phyloP scores from a whole-genome alignment of 53 echinoderm and acorn worm genomes.

The Stichopus horrens region DNA sequence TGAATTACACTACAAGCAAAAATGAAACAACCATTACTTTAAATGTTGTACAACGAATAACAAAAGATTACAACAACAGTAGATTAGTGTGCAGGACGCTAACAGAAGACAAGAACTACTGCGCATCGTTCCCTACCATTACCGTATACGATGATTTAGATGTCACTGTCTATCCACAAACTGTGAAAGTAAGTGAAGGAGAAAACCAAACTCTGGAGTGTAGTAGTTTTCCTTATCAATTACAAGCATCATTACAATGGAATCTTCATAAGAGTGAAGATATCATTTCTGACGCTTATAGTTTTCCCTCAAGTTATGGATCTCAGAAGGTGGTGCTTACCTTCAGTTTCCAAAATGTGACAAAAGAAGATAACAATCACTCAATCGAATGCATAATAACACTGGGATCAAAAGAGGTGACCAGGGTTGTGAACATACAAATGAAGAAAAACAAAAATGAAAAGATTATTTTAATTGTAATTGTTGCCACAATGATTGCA shows the following conservation, averaged over 20 bases:
- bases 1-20: too few species aligned
- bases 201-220: not conserved
- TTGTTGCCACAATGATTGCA: not conserved
- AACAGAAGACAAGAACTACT: not conserved
- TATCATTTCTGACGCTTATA: not conserved
- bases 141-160: slow-evolving; percentile 6
- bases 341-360: not conserved
- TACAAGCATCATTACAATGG: not conserved
- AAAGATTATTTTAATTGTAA: too few species aligned
- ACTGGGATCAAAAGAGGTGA: not conserved
- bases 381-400: not conserved
- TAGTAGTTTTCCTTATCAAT: not conserved
- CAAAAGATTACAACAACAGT: not conserved
- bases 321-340: not conserved
- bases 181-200: not conserved
- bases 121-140: not conserved
- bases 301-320: not conserved
- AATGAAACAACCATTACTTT: not conserved
- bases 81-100: not conserved
- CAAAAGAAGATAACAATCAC: not conserved
- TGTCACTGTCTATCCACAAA: not conserved
- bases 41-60: not conserved
- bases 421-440: not conserved
- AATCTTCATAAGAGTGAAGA: not conserved
- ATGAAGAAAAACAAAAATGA: not conserved